Percentiles rank a stretch among this genome's conserved stretches.
Evolutionary conservation across 2,797 vertebrate species (phyloP).

Genomic region (Chaunax sp.): DNA sequence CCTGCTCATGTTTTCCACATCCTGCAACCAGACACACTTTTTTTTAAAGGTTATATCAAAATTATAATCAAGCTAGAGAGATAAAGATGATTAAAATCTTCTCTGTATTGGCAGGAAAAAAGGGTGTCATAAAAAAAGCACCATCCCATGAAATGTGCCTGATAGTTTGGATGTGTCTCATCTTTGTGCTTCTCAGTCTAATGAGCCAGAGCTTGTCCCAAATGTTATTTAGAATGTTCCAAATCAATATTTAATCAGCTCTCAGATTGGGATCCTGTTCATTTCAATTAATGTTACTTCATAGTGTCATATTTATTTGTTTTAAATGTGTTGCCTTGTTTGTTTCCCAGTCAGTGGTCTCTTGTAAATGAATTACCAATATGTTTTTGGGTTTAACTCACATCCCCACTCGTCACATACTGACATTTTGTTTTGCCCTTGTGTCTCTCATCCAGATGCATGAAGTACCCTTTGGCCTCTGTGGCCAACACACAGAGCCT

Average conservation of each 20-base stretch:
- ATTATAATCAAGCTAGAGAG: neutral
- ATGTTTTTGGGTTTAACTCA: neutral
- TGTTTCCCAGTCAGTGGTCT: slow-evolving; percentile 9
- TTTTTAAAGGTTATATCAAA: neutral
- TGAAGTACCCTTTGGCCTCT: too few relatives aligned
- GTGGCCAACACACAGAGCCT: too few relatives aligned
- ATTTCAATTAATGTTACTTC: slow-evolving; percentile 20
- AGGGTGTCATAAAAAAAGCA: slow-evolving; percentile 19
- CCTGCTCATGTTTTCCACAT: slow-evolving; percentile 4
- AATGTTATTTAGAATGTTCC: slow-evolving; percentile 36
- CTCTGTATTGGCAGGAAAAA: slow-evolving; percentile 1
- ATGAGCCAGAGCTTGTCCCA: slow-evolving; percentile 44
- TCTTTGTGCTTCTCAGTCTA: slow-evolving; percentile 19
- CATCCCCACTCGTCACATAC: too few relatives aligned
- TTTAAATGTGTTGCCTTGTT: slow-evolving; percentile 12
- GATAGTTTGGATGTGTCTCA: slow-evolving; percentile 28
- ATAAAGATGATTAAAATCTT: neutral
- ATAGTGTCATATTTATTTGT: slow-evolving; percentile 11
- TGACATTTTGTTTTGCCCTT: too few relatives aligned
- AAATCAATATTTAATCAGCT: slow-evolving; percentile 49
- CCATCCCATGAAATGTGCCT: slow-evolving; percentile 24
- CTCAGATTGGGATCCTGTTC: slow-evolving; percentile 38
- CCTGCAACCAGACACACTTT: neutral
- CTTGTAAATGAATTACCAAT: slow-evolving; percentile 19
- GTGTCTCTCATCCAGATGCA: too few relatives aligned